Percentiles rank a stretch among this genome's conserved stretches.
Conservation (phyloP, 2,888 invertebrate genomes). For the Oscheius sp. region DNA sequence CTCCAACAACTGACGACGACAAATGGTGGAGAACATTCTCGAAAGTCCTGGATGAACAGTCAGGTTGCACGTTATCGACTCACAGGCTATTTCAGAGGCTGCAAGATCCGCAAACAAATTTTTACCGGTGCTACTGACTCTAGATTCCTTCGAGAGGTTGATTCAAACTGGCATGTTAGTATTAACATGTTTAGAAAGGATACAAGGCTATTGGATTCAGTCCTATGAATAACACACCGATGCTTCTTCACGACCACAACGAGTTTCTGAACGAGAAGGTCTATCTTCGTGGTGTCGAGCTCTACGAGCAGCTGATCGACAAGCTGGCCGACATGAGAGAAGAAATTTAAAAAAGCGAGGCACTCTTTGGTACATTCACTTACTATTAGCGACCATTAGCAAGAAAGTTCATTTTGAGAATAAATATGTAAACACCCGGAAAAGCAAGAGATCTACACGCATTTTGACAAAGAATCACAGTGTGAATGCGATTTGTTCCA, state of each 20-base stretch:
- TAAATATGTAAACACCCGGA: background rate
- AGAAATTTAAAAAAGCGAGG: background rate
- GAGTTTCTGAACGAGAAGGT: conserved; percentile 85
- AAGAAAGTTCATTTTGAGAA: background rate
- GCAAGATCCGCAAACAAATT: conserved; percentile 82
- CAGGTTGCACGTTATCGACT: conserved; percentile 74
- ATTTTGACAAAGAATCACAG: background rate
- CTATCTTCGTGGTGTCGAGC: conserved; percentile 85
- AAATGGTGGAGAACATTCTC: conserved; percentile 76
- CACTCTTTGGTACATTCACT: background rate
- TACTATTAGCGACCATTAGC: background rate
- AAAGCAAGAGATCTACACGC: background rate
- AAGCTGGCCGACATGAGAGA: conserved; percentile 59
- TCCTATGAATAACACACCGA: conserved; percentile 86
- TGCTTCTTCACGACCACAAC: conserved; percentile 90
- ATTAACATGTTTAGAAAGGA: conserved; percentile 77
- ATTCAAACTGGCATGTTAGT: conserved; percentile 37
- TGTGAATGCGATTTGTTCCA: conserved; percentile 21
- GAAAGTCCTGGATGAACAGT: conserved; percentile 75
- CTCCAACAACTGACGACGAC: conserved; percentile 70
- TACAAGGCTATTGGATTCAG: conserved; percentile 90
- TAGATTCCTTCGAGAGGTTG: conserved; percentile 82
- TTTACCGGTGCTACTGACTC: conserved; percentile 93
- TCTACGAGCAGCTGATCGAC: conserved; percentile 82
- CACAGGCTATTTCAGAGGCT: conserved; percentile 77